phyloP scores from a whole-genome alignment of 2,113 vertebrate genomes.

The Dendropsophus ebraccatus region DNA sequence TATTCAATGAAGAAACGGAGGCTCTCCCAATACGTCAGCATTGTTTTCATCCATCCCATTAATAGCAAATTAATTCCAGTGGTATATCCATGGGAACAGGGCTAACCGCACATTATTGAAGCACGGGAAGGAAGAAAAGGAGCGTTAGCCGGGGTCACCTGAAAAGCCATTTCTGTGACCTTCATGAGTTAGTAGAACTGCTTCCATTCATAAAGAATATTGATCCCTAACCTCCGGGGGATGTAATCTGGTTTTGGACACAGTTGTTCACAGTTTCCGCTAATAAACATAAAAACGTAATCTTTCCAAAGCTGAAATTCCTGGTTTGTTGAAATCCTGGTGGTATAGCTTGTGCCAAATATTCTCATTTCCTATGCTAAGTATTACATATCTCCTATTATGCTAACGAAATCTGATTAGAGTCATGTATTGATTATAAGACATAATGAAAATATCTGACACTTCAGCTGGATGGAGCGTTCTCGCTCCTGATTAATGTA shows the following conservation, averaged over 20 bases:
- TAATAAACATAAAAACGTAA: background rate
- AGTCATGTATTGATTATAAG: background rate
- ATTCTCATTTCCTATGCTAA: background rate
- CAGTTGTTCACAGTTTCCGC: too few relatives aligned
- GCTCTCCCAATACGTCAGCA: constrained; percentile 4
- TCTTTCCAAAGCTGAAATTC: background rate
- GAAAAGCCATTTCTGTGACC: background rate
- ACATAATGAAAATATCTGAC: constrained; percentile 14
- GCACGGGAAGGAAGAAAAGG: background rate
- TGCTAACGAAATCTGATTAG: background rate
- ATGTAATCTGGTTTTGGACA: background rate
- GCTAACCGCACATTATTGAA: background rate
- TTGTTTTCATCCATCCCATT: constrained; percentile 9
- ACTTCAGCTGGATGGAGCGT: background rate
- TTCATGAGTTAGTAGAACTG: background rate
- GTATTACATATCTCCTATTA: background rate
- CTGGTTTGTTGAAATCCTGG: background rate
- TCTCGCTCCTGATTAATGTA: background rate
- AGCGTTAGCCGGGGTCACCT: background rate
- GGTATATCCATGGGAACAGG: background rate
- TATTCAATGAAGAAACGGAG: background rate
- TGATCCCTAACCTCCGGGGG: constrained; percentile 3
- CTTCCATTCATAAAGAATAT: background rate
- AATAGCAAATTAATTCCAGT: constrained; percentile 20
- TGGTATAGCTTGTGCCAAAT: background rate